Base-by-base conservation (phyloP, 2,888 invertebrate genomes). In the Apodemia zela region DNA sequence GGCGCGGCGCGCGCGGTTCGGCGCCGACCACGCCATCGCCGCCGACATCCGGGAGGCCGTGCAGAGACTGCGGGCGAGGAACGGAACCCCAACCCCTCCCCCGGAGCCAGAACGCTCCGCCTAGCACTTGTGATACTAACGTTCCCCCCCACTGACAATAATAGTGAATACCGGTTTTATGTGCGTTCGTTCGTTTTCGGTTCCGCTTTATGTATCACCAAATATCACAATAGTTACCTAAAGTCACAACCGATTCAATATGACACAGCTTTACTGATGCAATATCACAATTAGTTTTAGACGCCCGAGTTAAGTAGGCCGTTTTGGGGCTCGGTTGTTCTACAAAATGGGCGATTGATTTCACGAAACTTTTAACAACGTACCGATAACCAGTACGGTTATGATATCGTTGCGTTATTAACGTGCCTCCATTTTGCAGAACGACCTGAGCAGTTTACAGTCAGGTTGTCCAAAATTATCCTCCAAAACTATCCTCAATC, bases 151-250 rank as follows among this genome's bases (percentile, higher is more conserved):
- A 54, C 63, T 38, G 59, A 33, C 59, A 51, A 51, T 51, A 51
- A 51, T 51, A 51, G 51, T 51, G 51, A 51, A 51, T 51, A 51
- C 51, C 51, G 51, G 51, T 51, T 51, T 51, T 51, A 51, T 51
- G 67, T 65, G 66, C 64, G 67, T 64, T 65, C 65, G 63, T 65
- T 64, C 60, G 62, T 61, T 45, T 63, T 66, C 66, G 67, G 66
- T 68, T 66, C 69, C 68, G 64, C 72, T 69, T 74, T 67, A 72
- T 67, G 68, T 76, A 79, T 85, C 89, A 89, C 89, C 89, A 89
- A 89, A 89, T 87, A 89, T 88, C 89, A 90, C 90, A 90, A 89
- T 87, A 89, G 90, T 89, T 89, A 90, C 90, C 90, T 88, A 82
- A 84, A 80, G 80, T 87, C 87, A 87, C 89, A 84, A 85, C 87